A percentile compares a stretch with the other conserved stretches of the same genome.
Conservation (phyloP, 1,140 invertebrate species). For the Phenacoccus solenopsis region DNA sequence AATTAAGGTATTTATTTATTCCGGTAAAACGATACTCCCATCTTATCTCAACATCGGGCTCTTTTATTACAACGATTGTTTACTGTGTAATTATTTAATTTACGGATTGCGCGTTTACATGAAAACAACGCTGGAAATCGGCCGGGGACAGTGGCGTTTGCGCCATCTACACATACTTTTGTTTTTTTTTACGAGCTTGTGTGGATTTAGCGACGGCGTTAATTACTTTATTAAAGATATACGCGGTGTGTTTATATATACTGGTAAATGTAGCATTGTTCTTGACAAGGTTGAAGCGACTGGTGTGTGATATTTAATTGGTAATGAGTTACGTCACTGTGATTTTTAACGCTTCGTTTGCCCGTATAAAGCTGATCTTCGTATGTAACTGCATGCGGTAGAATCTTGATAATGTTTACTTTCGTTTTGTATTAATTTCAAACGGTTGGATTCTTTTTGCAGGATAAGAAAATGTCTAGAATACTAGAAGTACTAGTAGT, state of each 20-base stretch:
- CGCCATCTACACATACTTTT: too few relatives aligned
- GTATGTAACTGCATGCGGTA: too few relatives aligned
- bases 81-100: background rate
- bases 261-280: background rate
- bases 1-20: background rate
- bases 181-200: background rate
- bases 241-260: background rate
- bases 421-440: too few relatives aligned
- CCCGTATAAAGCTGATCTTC: too few relatives aligned
- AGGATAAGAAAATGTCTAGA: conserved; percentile 8
- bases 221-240: background rate
- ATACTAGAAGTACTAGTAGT: background rate
- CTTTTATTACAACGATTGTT: too few relatives aligned
- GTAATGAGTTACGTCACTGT: too few relatives aligned
- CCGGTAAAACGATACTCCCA: background rate
- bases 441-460: background rate
- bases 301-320: too few relatives aligned
- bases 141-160: too few relatives aligned
- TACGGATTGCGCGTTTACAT: background rate
- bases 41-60: background rate
- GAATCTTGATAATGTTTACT: too few relatives aligned
- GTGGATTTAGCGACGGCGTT: background rate
- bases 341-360: too few relatives aligned
- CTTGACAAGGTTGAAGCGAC: background rate
- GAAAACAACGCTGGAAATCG: background rate